These are phyloP conservation scores for Talpa occidentalis DNA, from an alignment of 2,113 vertebrate genomes.

Conservation along the genomic window DNA sequence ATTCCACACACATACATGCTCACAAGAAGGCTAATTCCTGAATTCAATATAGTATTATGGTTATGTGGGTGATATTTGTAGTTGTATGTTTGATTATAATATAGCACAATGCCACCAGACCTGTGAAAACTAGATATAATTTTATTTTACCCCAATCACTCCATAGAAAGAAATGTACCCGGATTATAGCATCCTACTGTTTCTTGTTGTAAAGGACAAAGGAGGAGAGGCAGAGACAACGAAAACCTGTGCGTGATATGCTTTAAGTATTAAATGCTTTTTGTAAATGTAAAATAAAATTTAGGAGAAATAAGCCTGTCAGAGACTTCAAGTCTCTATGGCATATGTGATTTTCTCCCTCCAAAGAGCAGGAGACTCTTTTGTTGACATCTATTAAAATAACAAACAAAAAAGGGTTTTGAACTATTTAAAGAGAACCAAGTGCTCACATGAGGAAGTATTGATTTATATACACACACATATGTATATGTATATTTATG, in stretches of 20 bases:
- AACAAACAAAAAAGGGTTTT: background rate
- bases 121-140: background rate
- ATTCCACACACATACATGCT: background rate
- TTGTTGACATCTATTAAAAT: constrained; percentile 36
- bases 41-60: background rate
- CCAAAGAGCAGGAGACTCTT: constrained; percentile 19
- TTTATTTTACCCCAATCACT: background rate
- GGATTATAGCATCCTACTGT: background rate
- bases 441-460: background rate
- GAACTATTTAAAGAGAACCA: background rate
- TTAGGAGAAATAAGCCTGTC: constrained; percentile 35
- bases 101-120: background rate
- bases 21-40: background rate
- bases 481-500: too few relatives aligned
- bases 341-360: constrained; percentile 34
- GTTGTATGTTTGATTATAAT: background rate
- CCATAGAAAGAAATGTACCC: background rate
- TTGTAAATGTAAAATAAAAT: constrained; percentile 43
- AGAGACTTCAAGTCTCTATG: background rate
- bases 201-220: background rate
- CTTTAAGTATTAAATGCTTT: background rate
- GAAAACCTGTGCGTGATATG: background rate
- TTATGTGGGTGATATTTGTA: background rate
- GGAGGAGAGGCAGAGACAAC: background rate
- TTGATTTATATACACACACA: background rate